Evolutionary conservation across 1,140 invertebrate species (phyloP).

Genomic region (Eurosta solidaginis): DNA sequence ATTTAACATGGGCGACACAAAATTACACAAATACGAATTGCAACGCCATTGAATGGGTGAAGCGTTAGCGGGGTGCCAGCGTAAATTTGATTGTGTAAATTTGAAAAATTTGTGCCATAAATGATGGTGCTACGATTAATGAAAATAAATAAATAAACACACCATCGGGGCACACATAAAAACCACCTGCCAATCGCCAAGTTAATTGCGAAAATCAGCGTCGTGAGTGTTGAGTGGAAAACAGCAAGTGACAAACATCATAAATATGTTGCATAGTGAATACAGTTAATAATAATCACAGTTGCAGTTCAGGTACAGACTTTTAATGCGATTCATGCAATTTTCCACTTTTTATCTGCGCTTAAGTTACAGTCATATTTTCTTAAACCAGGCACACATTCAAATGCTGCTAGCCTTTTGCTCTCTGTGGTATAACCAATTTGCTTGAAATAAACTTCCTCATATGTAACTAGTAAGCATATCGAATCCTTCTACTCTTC

Average conservation of each 20-base stretch:
- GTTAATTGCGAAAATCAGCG: neutral
- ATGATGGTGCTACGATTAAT: neutral
- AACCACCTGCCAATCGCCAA: neutral
- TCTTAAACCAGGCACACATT: neutral
- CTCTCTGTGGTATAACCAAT: too few relatives aligned
- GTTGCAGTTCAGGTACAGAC: too few relatives aligned
- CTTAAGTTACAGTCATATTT: too few relatives aligned
- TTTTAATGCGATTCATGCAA: too few relatives aligned
- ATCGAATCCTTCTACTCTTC: too few relatives aligned
- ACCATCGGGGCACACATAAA: too few relatives aligned
- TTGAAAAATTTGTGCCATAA: neutral
- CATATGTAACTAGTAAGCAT: too few relatives aligned
- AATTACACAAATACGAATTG: neutral
- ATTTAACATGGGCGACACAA: too few relatives aligned
- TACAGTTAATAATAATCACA: too few relatives aligned
- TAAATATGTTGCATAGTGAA: too few relatives aligned
- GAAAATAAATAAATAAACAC: neutral
- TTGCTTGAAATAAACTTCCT: too few relatives aligned
- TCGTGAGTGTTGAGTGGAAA: neutral
- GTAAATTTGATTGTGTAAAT: neutral
- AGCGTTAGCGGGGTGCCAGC: neutral
- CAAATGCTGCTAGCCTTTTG: neutral
- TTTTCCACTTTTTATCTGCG: neutral
- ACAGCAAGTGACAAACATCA: neutral
- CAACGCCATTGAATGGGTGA: neutral